phyloP scores from a whole-genome alignment of 2,113 vertebrate species.

The Dipodomys ordii region DNA sequence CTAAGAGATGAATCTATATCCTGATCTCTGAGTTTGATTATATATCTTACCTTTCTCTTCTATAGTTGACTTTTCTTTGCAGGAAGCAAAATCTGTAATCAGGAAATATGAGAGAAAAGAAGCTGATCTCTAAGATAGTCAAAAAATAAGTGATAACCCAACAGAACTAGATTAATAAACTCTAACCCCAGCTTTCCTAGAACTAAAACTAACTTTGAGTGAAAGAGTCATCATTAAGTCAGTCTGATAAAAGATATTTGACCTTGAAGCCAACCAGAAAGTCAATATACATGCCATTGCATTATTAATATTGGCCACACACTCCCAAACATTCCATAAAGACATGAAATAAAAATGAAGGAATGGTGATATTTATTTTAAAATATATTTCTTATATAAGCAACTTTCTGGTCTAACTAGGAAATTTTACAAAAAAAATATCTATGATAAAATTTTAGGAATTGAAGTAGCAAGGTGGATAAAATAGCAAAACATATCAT shows the following conservation, averaged over 20 bases:
- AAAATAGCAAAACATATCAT: not conserved
- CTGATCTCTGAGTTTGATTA: not conserved
- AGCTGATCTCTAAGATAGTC: not conserved
- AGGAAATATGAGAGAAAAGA: constrained; percentile 8
- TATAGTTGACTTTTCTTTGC: not conserved
- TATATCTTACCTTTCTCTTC: too few species aligned
- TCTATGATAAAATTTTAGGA: constrained; percentile 15
- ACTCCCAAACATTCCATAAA: not conserved
- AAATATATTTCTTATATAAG: not conserved
- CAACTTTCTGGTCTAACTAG: not conserved
- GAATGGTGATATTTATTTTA: not conserved
- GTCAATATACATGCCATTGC: not conserved
- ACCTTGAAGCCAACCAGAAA: not conserved
- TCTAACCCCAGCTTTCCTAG: not conserved
- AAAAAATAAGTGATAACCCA: not conserved
- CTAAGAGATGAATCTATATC: not conserved
- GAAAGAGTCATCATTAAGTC: not conserved
- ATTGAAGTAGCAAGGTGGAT: not conserved
- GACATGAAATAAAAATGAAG: not conserved
- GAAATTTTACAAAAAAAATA: not conserved
- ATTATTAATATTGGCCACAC: not conserved
- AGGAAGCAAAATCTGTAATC: not conserved
- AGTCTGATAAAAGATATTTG: not conserved
- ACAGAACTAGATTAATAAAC: not conserved
- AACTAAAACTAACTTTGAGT: not conserved